These are phyloP conservation scores for Holcopasites calliopsidis DNA, from an alignment of 1,140 invertebrate genomes.

Conservation along the genomic window DNA sequence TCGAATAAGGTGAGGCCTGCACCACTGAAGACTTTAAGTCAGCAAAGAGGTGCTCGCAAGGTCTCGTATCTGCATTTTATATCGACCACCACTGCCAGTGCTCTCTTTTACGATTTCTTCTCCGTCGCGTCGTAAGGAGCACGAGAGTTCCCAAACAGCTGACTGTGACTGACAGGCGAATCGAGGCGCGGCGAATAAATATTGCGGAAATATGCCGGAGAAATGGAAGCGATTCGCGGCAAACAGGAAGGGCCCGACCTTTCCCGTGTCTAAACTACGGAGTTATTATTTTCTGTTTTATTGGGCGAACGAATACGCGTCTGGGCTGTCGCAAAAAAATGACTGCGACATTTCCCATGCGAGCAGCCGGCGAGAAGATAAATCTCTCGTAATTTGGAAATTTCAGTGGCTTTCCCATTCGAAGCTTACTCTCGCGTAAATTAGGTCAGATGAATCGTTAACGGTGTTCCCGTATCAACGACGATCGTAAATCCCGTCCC, in stretches of 20 bases:
- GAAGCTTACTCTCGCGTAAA: constrained; percentile 43
- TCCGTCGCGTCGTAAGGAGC: constrained; percentile 45
- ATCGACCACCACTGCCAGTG: constrained; percentile 16
- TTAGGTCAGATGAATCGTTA: constrained; percentile 62
- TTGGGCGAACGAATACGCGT: constrained; percentile 26
- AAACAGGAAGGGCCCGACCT: constrained; percentile 29
- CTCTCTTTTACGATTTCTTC: constrained; percentile 52
- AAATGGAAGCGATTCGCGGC: constrained; percentile 71
- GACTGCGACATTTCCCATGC: constrained; percentile 26
- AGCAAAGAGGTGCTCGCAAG: constrained; percentile 9
- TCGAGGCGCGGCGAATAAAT: constrained; percentile 64
- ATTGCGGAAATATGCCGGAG: constrained; percentile 70
- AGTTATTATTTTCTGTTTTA: constrained; percentile 61
- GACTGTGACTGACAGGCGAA: constrained; percentile 67
- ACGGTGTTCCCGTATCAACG: constrained; percentile 33
- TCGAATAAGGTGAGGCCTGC: neutral
- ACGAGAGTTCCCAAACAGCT: constrained; percentile 38
- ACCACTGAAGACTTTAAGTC: too few relatives aligned
- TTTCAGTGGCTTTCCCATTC: constrained; percentile 21
- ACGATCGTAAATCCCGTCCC: constrained; percentile 49
- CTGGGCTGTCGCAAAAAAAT: constrained; percentile 37
- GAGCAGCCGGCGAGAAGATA: constrained; percentile 2
- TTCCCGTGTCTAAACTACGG: constrained; percentile 32
- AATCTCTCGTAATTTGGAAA: constrained; percentile 56
- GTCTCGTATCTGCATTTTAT: constrained; percentile 55